These are phyloP conservation scores for Urocynchramus pylzowi DNA, from an alignment of 2,113 vertebrate species.

Conservation along the genomic window DNA sequence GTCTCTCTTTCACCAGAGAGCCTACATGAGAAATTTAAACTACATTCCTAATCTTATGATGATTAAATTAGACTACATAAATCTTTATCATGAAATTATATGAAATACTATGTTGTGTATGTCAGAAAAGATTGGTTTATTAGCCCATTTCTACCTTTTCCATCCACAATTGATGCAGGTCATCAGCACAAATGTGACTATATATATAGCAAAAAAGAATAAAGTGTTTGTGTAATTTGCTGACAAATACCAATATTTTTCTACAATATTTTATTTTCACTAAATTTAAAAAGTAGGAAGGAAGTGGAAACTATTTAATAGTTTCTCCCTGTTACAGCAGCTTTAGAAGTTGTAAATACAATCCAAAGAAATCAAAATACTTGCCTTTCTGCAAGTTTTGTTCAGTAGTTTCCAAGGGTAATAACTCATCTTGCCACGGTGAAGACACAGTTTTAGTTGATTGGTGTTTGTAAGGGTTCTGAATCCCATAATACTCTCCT, in stretches of 20 bases:
- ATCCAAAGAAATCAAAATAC: not conserved
- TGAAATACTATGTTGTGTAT: not conserved
- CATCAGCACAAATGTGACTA: not conserved
- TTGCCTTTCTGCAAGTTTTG: conserved; percentile 69
- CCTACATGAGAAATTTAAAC: not conserved
- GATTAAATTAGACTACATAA: not conserved
- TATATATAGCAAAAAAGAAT: not conserved
- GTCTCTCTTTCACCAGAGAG: not conserved
- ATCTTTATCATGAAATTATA: not conserved
- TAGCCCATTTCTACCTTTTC: not conserved
- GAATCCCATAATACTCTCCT: conserved; percentile 75
- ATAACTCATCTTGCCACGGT: conserved; percentile 17
- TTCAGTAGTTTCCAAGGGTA: conserved; percentile 28
- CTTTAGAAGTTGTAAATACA: not conserved
- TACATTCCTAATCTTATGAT: not conserved
- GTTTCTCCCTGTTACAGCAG: not conserved
- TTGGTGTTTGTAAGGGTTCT: not conserved
- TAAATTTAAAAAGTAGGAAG: not conserved
- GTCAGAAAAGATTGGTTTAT: not conserved
- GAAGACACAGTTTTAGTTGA: not conserved
- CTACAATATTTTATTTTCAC: not conserved
- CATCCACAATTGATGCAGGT: not conserved
- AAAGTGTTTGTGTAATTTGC: not conserved
- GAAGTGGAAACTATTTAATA: not conserved
- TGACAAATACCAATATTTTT: not conserved